These are phyloP conservation scores for Parelbella ahira DNA, from an alignment of 2,888 invertebrate species.

Conservation along the genomic window DNA sequence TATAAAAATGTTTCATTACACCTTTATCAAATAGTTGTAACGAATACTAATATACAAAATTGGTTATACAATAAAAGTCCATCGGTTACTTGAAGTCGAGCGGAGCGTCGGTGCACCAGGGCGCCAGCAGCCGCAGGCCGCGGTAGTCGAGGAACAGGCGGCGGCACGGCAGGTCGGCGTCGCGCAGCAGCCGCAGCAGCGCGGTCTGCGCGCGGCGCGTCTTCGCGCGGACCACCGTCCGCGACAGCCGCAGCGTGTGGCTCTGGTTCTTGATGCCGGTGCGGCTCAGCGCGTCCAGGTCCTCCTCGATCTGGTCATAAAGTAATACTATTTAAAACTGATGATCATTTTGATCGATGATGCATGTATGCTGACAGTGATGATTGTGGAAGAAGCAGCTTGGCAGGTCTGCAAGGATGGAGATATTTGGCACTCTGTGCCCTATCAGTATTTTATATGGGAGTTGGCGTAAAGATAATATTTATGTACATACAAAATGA, in stretches of 20 bases:
- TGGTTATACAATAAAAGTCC: slow-evolving; percentile 27
- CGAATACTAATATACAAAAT: too few relatives aligned
- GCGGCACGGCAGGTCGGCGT: slow-evolving; percentile 90
- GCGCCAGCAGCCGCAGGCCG: slow-evolving; percentile 93
- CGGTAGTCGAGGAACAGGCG: slow-evolving; percentile 96
- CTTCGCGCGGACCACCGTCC: slow-evolving; percentile 96
- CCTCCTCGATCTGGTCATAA: slow-evolving; percentile 88
- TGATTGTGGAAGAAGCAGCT: too few relatives aligned
- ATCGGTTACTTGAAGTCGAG: slow-evolving; percentile 67
- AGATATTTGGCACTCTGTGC: too few relatives aligned
- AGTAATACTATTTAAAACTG: not conserved
- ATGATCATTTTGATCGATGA: not conserved
- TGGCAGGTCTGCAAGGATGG: too few relatives aligned
- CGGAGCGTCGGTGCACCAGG: slow-evolving; percentile 92
- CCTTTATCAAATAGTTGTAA: too few relatives aligned
- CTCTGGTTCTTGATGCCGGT: slow-evolving; percentile 93
- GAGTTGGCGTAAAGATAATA: too few relatives aligned
- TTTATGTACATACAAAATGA: too few relatives aligned
- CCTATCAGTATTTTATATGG: too few relatives aligned
- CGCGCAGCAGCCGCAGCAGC: slow-evolving; percentile 88
- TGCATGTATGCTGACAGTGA: not conserved
- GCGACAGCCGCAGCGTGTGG: slow-evolving; percentile 93
- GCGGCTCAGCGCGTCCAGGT: slow-evolving; percentile 88
- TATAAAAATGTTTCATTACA: too few relatives aligned
- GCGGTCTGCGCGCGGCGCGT: slow-evolving; percentile 87